Conservation (phyloP, 2,797 vertebrate species). For the Acrossocheilus wenchowensis region DNA sequence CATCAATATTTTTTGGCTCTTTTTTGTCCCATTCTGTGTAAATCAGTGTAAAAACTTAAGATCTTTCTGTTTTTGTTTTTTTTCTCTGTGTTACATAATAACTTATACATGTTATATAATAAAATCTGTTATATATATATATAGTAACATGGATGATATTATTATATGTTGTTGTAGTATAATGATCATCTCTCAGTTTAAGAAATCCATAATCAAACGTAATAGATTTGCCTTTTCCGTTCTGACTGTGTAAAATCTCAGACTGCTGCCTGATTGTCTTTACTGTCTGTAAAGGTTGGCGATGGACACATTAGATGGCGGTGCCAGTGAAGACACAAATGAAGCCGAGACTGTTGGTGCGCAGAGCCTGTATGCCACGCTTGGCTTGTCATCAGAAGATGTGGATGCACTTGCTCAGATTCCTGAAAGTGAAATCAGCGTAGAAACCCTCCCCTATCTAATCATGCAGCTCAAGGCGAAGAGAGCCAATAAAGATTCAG, state of each 20-base stretch:
- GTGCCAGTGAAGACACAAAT: not conserved
- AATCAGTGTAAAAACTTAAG: not conserved
- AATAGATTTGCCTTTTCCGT: not conserved
- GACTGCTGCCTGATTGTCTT: constrained; percentile 7
- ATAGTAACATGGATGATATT: no score
- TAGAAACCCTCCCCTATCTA: constrained; percentile 80
- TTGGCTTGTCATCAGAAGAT: constrained; percentile 82
- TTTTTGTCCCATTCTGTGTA: not conserved
- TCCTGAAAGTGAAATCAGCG: constrained; percentile 80
- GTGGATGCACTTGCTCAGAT: constrained; percentile 79
- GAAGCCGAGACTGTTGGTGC: constrained; percentile 57
- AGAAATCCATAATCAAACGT: not conserved
- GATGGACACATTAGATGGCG: constrained; percentile 49
- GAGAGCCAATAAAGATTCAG: constrained; percentile 19
- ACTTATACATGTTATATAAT: no score
- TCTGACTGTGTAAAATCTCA: not conserved
- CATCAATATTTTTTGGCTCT: no score
- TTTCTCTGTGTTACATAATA: no score
- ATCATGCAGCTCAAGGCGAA: constrained; percentile 67
- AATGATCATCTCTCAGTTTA: not conserved
- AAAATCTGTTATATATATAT: no score
- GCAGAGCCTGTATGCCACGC: constrained; percentile 80
- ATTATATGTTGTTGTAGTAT: not conserved
- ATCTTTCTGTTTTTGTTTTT: no score
- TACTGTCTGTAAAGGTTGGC: not conserved